Evolutionary conservation across 2,113 vertebrate genomes (phyloP), one percentile per base, ranked within the genome.

Genomic region (Sebastes fasciatus): DNA sequence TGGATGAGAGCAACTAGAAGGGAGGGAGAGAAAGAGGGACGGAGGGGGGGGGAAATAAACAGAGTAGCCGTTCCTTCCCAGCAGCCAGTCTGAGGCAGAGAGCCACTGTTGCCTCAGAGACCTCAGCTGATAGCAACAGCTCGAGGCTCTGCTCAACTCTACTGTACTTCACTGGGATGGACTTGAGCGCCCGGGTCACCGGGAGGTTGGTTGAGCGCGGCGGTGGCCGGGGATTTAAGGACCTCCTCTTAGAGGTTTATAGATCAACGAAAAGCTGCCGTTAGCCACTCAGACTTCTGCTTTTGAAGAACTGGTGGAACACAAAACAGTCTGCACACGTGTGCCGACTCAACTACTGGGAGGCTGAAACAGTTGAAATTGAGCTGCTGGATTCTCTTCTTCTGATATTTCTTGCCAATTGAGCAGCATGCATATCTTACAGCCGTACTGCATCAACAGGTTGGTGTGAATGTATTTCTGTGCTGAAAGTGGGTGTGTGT

Each of bases 391-490:
- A n/a, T 62, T 52, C 3, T 69, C 62, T 4, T 11, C 78, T 45
- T 49, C 69, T 74, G 71, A 40, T 42, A 60, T 2, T 34, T 69
- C 49, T 77, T 76, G 74, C 46, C 72, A 23, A 73, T 49, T 58
- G 60, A 78, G 60, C 89, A 90, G 23, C 88, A 95, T 94, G 93
- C 94, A 94, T 88, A 93, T 95, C 76, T 61, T 94, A 57, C 94
- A 94, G 83, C 91, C 92, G 0, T 93, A 91, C 79, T 94, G 92
- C 93, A 94, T 95, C 89, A 94, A 94, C 93, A 95, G 94, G 94
- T 95, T 7, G 43, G 93, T 90, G 72, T 84, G 26, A 10, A 17
- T 43, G 4, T 77, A 10, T 65, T 1, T 55, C 9, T 60, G 80
- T 34, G 51, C n/a, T 49, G 23, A 9, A n/a, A 46, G 63, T 62